Evolutionary conservation across 2,888 invertebrate species (phyloP).

Genomic region (Nemapogon koenigi): DNA sequence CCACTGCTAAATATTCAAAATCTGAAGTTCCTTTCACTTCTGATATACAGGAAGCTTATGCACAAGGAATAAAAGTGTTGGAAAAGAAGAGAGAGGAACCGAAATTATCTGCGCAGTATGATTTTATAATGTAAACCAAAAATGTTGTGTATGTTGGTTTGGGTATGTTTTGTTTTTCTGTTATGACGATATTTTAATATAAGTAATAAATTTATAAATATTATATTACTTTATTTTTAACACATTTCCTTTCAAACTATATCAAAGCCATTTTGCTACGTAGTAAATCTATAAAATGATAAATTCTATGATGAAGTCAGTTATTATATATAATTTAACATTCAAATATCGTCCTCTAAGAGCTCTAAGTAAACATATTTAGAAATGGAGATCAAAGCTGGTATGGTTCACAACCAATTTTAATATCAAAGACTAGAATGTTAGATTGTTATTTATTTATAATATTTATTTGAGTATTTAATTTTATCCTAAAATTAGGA

Average conservation of each 20-base stretch:
- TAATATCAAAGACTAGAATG: too few species aligned
- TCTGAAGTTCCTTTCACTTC: constrained; percentile 41
- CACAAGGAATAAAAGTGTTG: constrained; percentile 47
- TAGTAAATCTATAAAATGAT: too few species aligned
- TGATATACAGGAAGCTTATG: constrained; percentile 48
- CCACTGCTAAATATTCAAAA: constrained; percentile 36
- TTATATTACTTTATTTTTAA: background rate
- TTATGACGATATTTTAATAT: background rate
- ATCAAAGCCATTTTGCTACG: background rate
- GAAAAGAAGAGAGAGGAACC: constrained; percentile 36
- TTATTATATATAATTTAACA: too few species aligned
- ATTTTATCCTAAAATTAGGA: too few species aligned
- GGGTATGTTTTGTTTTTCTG: background rate
- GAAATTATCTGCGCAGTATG: constrained; percentile 41
- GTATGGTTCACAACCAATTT: too few species aligned
- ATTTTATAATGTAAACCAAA: constrained; percentile 43
- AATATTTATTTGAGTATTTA: too few species aligned
- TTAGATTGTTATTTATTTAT: too few species aligned
- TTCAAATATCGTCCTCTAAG: too few species aligned
- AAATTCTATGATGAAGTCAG: too few species aligned
- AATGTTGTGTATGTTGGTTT: constrained; percentile 4
- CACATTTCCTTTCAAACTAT: background rate
- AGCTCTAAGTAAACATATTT: too few species aligned
- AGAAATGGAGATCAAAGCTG: too few species aligned
- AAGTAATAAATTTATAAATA: background rate